A percentile compares a stretch with the other conserved stretches of the same genome.
phyloP scores from a whole-genome alignment of 1,140 invertebrate species.

The Limonius californicus region DNA sequence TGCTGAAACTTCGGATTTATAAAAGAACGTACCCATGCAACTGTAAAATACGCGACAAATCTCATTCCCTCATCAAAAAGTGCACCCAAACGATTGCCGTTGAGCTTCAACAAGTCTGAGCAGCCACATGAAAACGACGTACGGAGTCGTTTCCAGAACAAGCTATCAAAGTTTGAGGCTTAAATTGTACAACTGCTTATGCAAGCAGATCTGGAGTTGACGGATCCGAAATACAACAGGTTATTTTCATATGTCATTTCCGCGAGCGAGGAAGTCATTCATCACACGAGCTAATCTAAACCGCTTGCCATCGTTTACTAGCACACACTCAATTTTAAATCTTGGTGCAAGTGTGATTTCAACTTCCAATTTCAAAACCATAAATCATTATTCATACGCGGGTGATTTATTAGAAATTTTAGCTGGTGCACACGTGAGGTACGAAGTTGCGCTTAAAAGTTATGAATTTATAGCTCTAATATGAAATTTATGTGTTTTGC shows the following conservation, averaged over 20 bases:
- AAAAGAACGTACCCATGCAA: no score
- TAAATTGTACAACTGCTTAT: not conserved
- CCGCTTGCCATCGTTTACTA: not conserved
- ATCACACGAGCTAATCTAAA: slow-evolving; percentile 1
- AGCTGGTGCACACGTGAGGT: slow-evolving; percentile 6
- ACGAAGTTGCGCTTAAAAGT: slow-evolving; percentile 8
- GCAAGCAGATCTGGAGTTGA: not conserved
- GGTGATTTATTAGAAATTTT: slow-evolving; percentile 10
- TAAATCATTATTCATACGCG: slow-evolving; percentile 1
- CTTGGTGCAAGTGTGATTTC: not conserved
- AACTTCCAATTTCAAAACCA: slow-evolving; percentile 3
- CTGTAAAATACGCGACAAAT: no score
- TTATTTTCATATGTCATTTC: slow-evolving; percentile 14
- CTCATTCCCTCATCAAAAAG: no score
- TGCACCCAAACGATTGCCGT: no score
- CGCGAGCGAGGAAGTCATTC: not conserved
- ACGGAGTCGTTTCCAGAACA: no score
- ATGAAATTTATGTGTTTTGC: slow-evolving; percentile 9
- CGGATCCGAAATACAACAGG: slow-evolving; percentile 9
- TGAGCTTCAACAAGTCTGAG: no score
- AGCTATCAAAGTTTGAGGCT: no score
- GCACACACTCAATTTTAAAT: slow-evolving; percentile 5
- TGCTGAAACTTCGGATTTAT: no score
- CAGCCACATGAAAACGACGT: no score
- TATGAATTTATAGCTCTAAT: slow-evolving; percentile 1